Base-by-base conservation (phyloP, 2,888 invertebrate genomes). In the Argyresthia albistria region DNA sequence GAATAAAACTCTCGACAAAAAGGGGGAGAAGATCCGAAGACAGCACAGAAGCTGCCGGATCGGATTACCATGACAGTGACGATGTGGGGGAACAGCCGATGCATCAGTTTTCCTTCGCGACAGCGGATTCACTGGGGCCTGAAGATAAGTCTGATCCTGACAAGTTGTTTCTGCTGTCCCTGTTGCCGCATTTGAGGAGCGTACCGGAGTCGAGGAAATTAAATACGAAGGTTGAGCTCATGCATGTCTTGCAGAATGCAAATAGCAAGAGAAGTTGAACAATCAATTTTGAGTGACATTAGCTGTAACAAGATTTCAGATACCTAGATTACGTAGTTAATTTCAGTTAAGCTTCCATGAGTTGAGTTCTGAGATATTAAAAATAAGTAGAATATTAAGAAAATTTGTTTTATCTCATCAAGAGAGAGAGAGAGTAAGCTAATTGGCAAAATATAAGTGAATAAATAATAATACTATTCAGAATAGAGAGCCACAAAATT, bases 191-290 rank as follows among this genome's bases (percentile, higher is more conserved):
- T 63, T 60, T 87, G 36, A 84, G 78, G 58, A 64, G 76, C 0
- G 69, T 87, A 54, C 86, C 86, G 0, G 83, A 86, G 42, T 72
- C 77, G 48, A 66, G 65, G 50, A 66, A 78, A 1, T 59, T 87
- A 4, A 80, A 78, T 43, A 79, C 73, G 8, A 86, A 87, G 66
- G 75, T 87, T 74, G 81, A 86, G 54, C 57, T 87, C 51, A 79
- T 87, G 83, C 77, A 81, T 57, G 83, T 87, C 15, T 59, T 87
- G 43, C 67, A 75, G 53, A 82, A 80, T 55, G 82, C 81, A 0
- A 76, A 73, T 55, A 74, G 69, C 50, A 39, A 39, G 10, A 25
- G 6, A 25, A 25, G 25, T 25, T 25, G 25, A 25, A 25, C 6
- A 25, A 25, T 4, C 3, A 25, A 25, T 25, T 25, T 25, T 25